phyloP scores from a whole-genome alignment of 2,888 invertebrate species.

The Apodemia duryi region DNA sequence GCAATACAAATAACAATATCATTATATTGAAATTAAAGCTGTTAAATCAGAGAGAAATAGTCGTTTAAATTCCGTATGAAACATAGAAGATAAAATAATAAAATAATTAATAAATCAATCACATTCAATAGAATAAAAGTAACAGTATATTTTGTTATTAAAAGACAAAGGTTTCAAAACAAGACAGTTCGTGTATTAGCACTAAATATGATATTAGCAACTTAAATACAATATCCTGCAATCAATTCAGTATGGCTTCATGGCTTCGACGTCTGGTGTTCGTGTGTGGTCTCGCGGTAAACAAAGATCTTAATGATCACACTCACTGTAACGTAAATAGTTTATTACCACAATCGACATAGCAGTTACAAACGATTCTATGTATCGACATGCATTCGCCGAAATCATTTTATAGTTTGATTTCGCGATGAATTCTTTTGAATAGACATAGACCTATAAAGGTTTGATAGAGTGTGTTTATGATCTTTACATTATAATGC shows the following conservation, averaged over 20 bases:
- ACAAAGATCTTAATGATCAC: conserved; percentile 71
- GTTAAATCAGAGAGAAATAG: too few species aligned
- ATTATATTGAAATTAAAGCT: too few species aligned
- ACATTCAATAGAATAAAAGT: too few species aligned
- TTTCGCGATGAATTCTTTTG: conserved; percentile 34
- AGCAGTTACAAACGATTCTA: conserved; percentile 61
- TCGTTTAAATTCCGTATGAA: too few species aligned
- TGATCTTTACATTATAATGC: background rate
- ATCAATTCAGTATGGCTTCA: conserved; percentile 67
- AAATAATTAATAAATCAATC: too few species aligned
- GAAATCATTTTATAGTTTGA: conserved; percentile 47
- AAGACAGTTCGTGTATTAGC: conserved; percentile 25
- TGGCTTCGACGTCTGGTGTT: conserved; percentile 52
- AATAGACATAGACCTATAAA: background rate
- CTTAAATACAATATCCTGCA: conserved; percentile 72
- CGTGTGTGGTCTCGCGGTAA: conserved; percentile 71
- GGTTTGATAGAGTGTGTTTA: background rate
- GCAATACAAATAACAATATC: too few species aligned
- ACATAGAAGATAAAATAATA: too few species aligned
- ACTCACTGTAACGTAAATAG: conserved; percentile 63
- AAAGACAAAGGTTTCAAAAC: conserved; percentile 21
- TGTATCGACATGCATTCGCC: conserved; percentile 44
- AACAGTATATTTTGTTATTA: background rate
- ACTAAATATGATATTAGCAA: conserved; percentile 61
- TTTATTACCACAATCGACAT: conserved; percentile 70